Evolutionary conservation across 2,888 invertebrate species (phyloP), one percentile per base, ranked within the genome.

Genomic region (Torymus aiolomorphi): DNA sequence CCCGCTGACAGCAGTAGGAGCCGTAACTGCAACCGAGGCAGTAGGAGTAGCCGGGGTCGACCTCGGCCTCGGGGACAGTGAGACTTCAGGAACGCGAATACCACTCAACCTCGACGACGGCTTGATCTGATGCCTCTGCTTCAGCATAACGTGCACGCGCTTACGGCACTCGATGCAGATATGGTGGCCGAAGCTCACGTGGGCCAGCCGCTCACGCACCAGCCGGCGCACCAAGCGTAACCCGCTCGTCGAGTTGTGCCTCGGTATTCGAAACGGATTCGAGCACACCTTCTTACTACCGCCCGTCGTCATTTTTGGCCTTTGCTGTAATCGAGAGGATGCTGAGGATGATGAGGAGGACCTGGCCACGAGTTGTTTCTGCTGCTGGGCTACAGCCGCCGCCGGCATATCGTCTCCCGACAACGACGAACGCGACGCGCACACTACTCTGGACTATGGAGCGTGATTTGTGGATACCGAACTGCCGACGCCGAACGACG

Each of bases 251-350:
- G 20, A 31, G 0, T 10, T 13, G 16, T 82, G 82, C 16, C 67
- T 14, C 0, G 82, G 80, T 31, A 80, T 78, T 2, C 80, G 42
- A n/a, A 82, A 82, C 0, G 82, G 82, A 57, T 82, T 82, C 51
- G 72, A 62, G 65, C 82, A 82, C 0, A 2, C 20, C 13, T 24
- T 42, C 52, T 0, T 11, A 18, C 1, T n/a, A 57, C 20, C 52
- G 2, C 18, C 51, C 51, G 61, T n/a, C 20, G 57, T 20, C 65
- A 2, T 66, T n/a, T 10, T 16, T 24, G 16, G 12, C 2, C 14
- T 18, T 10, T 31, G 14, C 14, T 49, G 56, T 8, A 14, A 49
- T 54, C 31, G 2, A 31, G 3, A 31, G 4, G 31, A 1, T 51
- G 52, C 13, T 31, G 2, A n/a, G 24, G 31, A 20, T 67, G 10